Evolutionary conservation across 2,113 vertebrate genomes (phyloP), one percentile per base, ranked within the genome.

Genomic region (Muntiacus muntjak): DNA sequence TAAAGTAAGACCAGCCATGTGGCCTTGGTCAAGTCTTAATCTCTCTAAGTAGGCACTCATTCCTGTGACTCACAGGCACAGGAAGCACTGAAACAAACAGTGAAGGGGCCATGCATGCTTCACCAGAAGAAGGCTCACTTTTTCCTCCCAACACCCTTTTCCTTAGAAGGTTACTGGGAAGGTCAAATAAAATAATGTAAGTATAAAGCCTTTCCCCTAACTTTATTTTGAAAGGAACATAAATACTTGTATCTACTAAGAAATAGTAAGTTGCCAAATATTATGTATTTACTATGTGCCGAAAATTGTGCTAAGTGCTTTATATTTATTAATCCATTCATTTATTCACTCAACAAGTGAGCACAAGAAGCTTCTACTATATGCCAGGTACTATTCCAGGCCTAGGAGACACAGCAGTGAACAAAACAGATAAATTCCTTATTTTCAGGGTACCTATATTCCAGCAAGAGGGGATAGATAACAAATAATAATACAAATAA

Each of bases 401-500:
- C 28, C 54, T 40, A 54, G 26, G 43, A 23, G 81, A 87, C 52
- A 74, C 3, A 62, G 45, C 26, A 91, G 33, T 88, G 36, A 57
- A 47, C 33, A 91, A 64, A 87, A 89, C 4, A 79, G 23, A 21
- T 50, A 85, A 89, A 28, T 40, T 89, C 55, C 79, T 90, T 54
- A 43, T 36, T 89, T 17, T 95, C 71, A 82, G 7, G 16, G 85
- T 81, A 82, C 36, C 57, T 67, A 94, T 5, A 87, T 40, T 89
- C 76, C 85, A 91, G 43, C 23, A 88, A 83, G 76, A 79, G 30
- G 30, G 30, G 17, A 85, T 9, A 94, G 57, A 88, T 23, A 83
- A 93, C 50, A 93, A 82, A 97, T 4, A 88, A 84, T 40, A 92
- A 95, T 33, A 95, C 11, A 67, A 67, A 47, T 26, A 94, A 83